A percentile compares a stretch with the other conserved stretches of the same genome.
phyloP scores from a whole-genome alignment of 2,797 vertebrate species.

The Phoeniculus purpureus region DNA sequence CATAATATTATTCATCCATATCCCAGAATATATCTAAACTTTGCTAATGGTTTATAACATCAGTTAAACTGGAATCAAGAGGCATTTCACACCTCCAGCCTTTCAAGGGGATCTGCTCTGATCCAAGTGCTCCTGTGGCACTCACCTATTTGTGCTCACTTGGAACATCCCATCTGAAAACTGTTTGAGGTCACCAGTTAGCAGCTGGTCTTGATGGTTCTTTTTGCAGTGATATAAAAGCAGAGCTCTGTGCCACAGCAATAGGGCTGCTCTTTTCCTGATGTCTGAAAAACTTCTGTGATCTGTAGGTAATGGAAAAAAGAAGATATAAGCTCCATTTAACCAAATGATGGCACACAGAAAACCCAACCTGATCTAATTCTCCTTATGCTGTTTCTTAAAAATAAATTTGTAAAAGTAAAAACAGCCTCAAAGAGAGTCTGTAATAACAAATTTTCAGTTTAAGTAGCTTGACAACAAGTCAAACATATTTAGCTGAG shows the following conservation, averaged over 20 bases:
- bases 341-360: neutral
- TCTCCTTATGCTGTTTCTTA: neutral
- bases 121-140: neutral
- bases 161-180: neutral
- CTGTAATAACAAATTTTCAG: neutral
- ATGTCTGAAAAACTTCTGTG: neutral
- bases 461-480: neutral
- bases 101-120: neutral
- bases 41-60: neutral
- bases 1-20: neutral
- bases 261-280: neutral
- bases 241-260: neutral
- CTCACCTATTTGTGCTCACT: neutral
- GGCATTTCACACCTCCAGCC: neutral
- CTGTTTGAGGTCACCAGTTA: neutral
- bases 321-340: neutral
- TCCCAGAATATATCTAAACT: neutral
- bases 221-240: neutral
- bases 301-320: neutral
- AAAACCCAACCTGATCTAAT: neutral
- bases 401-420: neutral
- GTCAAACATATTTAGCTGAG: neutral
- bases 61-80: neutral
- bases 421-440: neutral
- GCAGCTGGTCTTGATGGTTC: neutral